Evolutionary conservation across 2,888 invertebrate species (phyloP).

Genomic region (Drosophila greeni): DNA sequence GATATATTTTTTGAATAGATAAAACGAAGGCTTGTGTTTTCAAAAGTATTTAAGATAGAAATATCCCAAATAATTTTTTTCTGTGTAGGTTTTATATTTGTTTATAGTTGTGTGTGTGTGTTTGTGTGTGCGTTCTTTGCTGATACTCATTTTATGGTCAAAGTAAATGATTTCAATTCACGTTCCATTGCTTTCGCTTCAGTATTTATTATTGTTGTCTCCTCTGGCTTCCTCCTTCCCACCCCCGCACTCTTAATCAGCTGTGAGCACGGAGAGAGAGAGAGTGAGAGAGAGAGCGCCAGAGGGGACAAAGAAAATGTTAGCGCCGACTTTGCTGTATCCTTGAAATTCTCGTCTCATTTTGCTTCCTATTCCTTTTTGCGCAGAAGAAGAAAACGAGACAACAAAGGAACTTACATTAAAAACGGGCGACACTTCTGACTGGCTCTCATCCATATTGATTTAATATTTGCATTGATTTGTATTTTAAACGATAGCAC

Average conservation of each 20-base stretch:
- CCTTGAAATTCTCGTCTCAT: constrained; percentile 58
- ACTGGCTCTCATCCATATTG: constrained; percentile 29
- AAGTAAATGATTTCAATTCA: constrained; percentile 64
- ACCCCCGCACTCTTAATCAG: constrained; percentile 48
- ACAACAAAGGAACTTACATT: constrained; percentile 42
- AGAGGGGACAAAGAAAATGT: constrained; percentile 55
- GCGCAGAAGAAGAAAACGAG: constrained; percentile 58
- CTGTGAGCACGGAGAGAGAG: constrained; percentile 42
- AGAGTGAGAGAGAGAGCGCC: constrained; percentile 8
- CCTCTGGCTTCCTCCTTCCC: constrained; percentile 27
- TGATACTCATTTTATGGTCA: constrained; percentile 40
- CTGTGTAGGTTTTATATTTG: constrained; percentile 1
- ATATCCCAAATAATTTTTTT: background rate
- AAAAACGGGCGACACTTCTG: constrained; percentile 29
- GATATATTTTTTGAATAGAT: background rate
- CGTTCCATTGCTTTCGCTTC: constrained; percentile 55
- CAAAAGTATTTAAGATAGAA: background rate
- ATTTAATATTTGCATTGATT: constrained; percentile 42
- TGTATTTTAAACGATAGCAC: constrained; percentile 35
- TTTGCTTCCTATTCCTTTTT: constrained; percentile 56
- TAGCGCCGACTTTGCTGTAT: constrained; percentile 49
- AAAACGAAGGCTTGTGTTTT: background rate
- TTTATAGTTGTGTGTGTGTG: constrained; percentile 4
- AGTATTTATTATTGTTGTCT: constrained; percentile 39
- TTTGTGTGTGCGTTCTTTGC: constrained; percentile 22